Evolutionary conservation across 1,140 invertebrate species (phyloP), one percentile per base, ranked within the genome.

Genomic region (Homalodisca vitripennis): DNA sequence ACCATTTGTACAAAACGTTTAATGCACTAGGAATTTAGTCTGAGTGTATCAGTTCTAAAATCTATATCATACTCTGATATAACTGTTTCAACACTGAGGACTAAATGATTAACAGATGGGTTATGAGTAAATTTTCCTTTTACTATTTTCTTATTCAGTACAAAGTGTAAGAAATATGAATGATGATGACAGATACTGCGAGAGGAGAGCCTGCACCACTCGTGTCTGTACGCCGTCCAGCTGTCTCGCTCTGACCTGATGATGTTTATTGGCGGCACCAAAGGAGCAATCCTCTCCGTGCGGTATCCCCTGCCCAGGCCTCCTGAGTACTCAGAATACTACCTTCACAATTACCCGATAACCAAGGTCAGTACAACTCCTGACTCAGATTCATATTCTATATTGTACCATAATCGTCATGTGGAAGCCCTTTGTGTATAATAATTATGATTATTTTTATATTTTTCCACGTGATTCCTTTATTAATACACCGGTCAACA

Each of bases 241-340:
- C 71, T 93, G 71, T 89, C 90, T 3, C 83, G 88, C 71, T 88
- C 90, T 10, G 91, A 94, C 70, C 78, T 87, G 55, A 87, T 91
- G 81, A 79, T 96, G 51, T 93, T 95, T 74, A 81, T 89, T 34
- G 85, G 88, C 30, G 91, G 89, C 65, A 84, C 86, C 17, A 84
- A 85, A 71, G 94, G 94, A 24, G 82, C 84, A 1, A 82, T 97
- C 14, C 85, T 89, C 68, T 89, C 90, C 13, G 81, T 95, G 29
- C 90, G 91, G 76, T 85, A 89, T 74, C 93, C 94, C 0, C 80
- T 97, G 17, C 79, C 89, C 68, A 87, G 92, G 66, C 88, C 90
- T 57, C 82, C 86, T 3, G 86, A 91, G 47, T 88, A 82, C 79
- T 80, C 79, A 70, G 90, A 87, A 75, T 92, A 86, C 78, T 86